Conservation (phyloP, 2,113 vertebrate species). For the Pristiophorus japonicus region DNA sequence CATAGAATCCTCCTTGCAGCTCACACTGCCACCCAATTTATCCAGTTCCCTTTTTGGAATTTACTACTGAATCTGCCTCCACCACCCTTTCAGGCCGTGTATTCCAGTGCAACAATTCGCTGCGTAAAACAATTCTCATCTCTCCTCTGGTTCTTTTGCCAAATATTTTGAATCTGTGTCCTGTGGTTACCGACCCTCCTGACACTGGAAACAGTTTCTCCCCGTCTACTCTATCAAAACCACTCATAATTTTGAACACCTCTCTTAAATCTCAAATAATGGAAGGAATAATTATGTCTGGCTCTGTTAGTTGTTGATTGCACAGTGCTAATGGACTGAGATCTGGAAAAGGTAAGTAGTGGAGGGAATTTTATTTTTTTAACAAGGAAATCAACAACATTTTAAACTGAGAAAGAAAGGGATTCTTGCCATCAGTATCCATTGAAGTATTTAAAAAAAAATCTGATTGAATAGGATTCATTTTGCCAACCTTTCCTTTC, state of each 20-base stretch:
- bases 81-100: background rate
- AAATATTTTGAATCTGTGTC: background rate
- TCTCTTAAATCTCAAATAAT: background rate
- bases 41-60: background rate
- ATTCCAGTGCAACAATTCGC: background rate
- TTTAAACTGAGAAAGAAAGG: background rate
- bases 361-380: background rate
- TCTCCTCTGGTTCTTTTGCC: background rate
- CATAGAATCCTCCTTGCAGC: too few species aligned
- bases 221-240: background rate
- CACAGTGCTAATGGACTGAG: background rate
- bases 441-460: background rate
- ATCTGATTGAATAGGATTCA: background rate
- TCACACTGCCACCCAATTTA: too few species aligned
- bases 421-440: background rate
- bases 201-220: background rate
- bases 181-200: background rate
- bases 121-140: background rate
- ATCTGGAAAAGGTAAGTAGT: background rate
- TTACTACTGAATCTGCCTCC: background rate
- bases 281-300: background rate
- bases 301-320: background rate
- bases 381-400: background rate
- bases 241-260: background rate
- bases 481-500: background rate